Evolutionary conservation across 1,140 invertebrate species (phyloP).

Genomic region (Brachionus koreanus): DNA sequence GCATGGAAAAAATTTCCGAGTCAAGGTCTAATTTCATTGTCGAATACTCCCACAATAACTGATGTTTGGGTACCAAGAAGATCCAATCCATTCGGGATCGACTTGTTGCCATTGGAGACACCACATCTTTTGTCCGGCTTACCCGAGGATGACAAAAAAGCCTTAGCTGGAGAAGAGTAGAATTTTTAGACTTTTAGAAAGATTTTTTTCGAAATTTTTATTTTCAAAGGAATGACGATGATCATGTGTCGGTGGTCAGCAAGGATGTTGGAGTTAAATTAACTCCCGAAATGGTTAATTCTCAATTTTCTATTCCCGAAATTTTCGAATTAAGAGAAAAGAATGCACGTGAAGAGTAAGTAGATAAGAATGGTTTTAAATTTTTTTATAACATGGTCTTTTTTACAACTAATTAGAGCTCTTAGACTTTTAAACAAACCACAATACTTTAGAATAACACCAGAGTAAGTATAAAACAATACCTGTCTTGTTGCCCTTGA

Average conservation of each 20-base stretch:
- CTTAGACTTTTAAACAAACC: slow-evolving; percentile 40
- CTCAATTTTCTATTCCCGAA: slow-evolving; percentile 51
- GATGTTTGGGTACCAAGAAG: slow-evolving; percentile 57
- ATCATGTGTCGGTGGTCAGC: slow-evolving; percentile 46
- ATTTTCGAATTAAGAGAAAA: slow-evolving; percentile 26
- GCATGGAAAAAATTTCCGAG: slow-evolving; percentile 58
- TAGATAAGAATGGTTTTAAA: not conserved
- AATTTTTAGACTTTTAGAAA: not conserved
- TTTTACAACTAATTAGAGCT: slow-evolving; percentile 10
- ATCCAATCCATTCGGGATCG: slow-evolving; percentile 51
- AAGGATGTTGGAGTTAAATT: slow-evolving; percentile 46
- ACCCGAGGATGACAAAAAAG: slow-evolving; percentile 50
- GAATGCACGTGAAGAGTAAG: slow-evolving; percentile 43
- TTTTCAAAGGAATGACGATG: not conserved
- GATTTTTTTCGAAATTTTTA: not conserved
- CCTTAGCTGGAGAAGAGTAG: slow-evolving; percentile 49
- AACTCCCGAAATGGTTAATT: slow-evolving; percentile 56
- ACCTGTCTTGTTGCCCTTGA: not conserved
- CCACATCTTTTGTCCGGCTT: slow-evolving; percentile 50
- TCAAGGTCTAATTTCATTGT: slow-evolving; percentile 53
- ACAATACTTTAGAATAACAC: slow-evolving; percentile 3
- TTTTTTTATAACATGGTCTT: not conserved
- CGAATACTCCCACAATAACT: slow-evolving; percentile 55
- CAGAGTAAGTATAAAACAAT: slow-evolving; percentile 12
- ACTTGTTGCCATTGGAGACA: slow-evolving; percentile 52